Percentiles rank a stretch among this genome's conserved stretches.
Evolutionary conservation across 2,888 invertebrate genomes (phyloP).

Genomic region (Dyspetes luteomarginatus): DNA sequence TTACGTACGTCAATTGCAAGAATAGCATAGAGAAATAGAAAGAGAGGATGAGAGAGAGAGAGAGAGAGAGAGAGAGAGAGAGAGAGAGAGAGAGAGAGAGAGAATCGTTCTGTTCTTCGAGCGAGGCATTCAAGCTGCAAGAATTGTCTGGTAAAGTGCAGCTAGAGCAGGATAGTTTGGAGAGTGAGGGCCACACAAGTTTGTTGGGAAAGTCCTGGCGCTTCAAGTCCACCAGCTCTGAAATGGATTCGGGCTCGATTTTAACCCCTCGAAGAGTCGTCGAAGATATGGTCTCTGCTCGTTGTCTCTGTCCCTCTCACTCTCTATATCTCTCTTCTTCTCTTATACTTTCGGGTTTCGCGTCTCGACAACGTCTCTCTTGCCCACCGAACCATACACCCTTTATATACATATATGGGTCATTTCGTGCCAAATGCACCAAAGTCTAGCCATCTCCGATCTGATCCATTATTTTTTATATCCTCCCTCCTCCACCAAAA

Average conservation of each 20-base stretch:
- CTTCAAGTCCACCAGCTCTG: conserved; percentile 34
- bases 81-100: conserved; percentile 33
- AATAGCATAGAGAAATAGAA: conserved; percentile 2
- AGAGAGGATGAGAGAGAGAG: conserved; percentile 6
- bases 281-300: conserved; percentile 25
- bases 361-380: background rate
- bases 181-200: conserved; percentile 45
- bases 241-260: conserved; percentile 52
- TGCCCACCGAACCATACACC: conserved; percentile 4
- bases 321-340: background rate
- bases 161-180: background rate
- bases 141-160: conserved; percentile 56
- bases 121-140: conserved; percentile 49
- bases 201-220: conserved; percentile 44
- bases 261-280: conserved; percentile 44
- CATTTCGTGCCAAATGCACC: conserved; percentile 1
- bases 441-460: too few species aligned
- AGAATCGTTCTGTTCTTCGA: conserved; percentile 23
- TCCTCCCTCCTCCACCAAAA: too few species aligned
- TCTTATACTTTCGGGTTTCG: background rate
- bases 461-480: too few species aligned
- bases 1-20: conserved; percentile 12
- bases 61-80: conserved; percentile 22
- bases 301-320: background rate
- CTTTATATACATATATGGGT: conserved; percentile 23